phyloP scores from a whole-genome alignment of 2,113 vertebrate species.

The Cynoglossus semilaevis region DNA sequence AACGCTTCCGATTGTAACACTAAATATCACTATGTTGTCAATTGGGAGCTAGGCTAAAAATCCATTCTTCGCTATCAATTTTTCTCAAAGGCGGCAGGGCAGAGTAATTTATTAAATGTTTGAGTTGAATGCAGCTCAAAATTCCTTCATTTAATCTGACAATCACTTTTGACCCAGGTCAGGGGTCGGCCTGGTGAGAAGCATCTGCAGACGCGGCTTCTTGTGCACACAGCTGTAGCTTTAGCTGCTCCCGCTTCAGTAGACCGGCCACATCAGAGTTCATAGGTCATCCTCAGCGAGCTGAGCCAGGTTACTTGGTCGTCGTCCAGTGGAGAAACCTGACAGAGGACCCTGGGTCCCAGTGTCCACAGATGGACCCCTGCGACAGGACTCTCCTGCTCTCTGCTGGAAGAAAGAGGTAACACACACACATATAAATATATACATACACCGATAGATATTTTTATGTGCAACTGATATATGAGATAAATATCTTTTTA shows the following conservation, averaged over 20 bases:
- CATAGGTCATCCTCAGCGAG: conserved; percentile 88
- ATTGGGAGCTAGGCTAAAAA: conserved; percentile 33
- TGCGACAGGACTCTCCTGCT: conserved; percentile 65
- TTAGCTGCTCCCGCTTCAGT: conserved; percentile 30
- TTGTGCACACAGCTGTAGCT: conserved; percentile 29
- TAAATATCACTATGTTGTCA: conserved; percentile 17
- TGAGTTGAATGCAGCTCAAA: conserved; percentile 23
- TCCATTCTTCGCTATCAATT: conserved; percentile 32
- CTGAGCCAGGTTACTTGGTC: conserved; percentile 80
- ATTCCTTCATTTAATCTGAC: conserved; percentile 38
- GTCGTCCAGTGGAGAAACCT: conserved; percentile 58
- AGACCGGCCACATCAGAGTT: conserved; percentile 39
- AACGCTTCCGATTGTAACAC: conserved; percentile 47
- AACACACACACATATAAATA: conserved; percentile 1
- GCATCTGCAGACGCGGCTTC: conserved; percentile 27
- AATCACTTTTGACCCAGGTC: conserved; percentile 28
- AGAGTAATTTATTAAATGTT: conserved; percentile 21
- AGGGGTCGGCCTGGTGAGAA: conserved; percentile 31
- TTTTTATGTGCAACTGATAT: no score
- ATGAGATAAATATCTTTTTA: no score
- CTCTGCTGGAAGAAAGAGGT: conserved; percentile 62
- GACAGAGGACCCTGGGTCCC: conserved; percentile 39
- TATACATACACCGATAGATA: background rate
- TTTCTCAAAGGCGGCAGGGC: conserved; percentile 20
- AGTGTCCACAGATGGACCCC: conserved; percentile 51